Conservation (phyloP, 2,797 vertebrate species). For the Pelobates cultripes region DNA sequence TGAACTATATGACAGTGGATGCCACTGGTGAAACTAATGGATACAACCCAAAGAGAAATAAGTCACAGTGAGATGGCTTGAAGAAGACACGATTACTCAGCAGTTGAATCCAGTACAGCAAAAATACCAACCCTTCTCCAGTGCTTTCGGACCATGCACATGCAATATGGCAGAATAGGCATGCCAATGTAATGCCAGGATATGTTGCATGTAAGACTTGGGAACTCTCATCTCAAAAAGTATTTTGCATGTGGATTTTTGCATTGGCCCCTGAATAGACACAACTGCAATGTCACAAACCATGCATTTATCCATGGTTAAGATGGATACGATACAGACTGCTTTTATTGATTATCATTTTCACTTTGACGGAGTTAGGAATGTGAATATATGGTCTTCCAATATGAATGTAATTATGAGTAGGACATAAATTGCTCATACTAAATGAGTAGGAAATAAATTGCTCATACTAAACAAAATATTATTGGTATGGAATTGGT, state of each 20-base stretch:
- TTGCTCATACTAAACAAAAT: no score
- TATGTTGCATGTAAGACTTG: not conserved
- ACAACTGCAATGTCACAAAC: no score
- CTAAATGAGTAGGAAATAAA: no score
- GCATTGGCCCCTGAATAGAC: not conserved
- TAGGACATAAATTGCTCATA: no score
- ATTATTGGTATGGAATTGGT: no score
- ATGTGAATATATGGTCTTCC: no score
- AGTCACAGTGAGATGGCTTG: not conserved
- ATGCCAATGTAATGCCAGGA: not conserved
- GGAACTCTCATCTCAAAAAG: constrained; percentile 39
- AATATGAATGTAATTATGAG: no score
- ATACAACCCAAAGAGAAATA: not conserved
- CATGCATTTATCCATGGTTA: no score
- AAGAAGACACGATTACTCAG: not conserved
- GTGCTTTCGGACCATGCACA: constrained; percentile 72
- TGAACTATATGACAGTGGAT: no score
- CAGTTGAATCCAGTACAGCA: not conserved
- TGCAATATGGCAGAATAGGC: constrained; percentile 61
- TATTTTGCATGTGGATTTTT: not conserved
- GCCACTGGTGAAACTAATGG: not conserved
- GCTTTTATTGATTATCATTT: no score
- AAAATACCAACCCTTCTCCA: constrained; percentile 57
- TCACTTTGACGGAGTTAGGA: no score
- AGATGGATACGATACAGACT: no score